Evolutionary conservation across 2,113 vertebrate species (phyloP).

Genomic region (Gracilinanus agilis): DNA sequence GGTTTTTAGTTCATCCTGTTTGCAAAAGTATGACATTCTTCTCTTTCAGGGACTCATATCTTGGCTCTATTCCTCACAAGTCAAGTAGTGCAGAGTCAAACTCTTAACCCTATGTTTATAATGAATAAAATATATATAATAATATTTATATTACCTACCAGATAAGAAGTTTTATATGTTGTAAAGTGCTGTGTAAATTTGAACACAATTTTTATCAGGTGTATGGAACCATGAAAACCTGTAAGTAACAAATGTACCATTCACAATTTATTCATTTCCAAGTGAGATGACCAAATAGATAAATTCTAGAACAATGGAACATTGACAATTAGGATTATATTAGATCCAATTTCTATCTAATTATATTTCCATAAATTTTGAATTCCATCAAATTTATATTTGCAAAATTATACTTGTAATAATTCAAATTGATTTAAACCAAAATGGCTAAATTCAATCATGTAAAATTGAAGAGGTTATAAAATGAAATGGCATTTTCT

Average conservation of each 20-base stretch:
- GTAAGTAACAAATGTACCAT: conserved; percentile 58
- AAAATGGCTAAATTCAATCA: conserved; percentile 72
- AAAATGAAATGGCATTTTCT: conserved; percentile 61
- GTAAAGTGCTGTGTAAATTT: background rate
- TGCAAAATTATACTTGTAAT: conserved; percentile 76
- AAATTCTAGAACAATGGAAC: conserved; percentile 68
- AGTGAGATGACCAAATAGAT: conserved; percentile 60
- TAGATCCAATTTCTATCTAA: conserved; percentile 63
- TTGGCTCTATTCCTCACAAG: background rate
- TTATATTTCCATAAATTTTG: conserved; percentile 74
- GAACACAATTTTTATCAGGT: background rate
- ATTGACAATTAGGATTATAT: conserved; percentile 71
- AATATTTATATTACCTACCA: background rate
- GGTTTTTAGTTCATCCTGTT: background rate
- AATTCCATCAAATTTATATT: conserved; percentile 73
- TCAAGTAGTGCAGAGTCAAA: background rate
- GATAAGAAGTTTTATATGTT: background rate
- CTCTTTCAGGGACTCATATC: background rate
- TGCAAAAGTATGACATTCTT: background rate
- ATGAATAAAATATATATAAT: background rate
- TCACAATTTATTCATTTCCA: conserved; percentile 50
- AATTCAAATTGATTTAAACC: conserved; percentile 74
- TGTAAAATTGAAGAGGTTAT: conserved; percentile 64
- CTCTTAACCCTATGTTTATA: background rate
- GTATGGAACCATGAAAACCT: conserved; percentile 50